Base-by-base conservation (phyloP, 2,888 invertebrate species). In the Physocephala rufipes region DNA sequence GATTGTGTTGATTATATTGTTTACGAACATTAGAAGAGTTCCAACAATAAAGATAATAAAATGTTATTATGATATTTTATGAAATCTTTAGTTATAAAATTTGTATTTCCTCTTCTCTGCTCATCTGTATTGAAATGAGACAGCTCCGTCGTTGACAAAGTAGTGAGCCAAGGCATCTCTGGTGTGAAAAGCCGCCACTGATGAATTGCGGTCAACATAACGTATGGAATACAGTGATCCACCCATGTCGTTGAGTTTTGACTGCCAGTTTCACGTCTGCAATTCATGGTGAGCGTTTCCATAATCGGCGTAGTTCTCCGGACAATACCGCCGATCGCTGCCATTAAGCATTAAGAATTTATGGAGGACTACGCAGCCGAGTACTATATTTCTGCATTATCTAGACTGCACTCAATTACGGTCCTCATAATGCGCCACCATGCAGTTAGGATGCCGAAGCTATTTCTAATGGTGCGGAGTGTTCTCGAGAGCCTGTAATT, bases 261-360 rank as follows among this genome's bases (percentile, higher is more conserved):
- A 36, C 9, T 53, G 53, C 71, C 71, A 71, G 9, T 26, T 26
- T 26, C 59, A 59, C 12, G 30, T 26, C 16, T 71, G 59, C 16
- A 43, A 15, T 12, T 36, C 55, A 43, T 53, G 19, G 19, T 71
- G 53, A 0, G 66, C 15, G 0, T 51, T 28, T 16, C 51, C 53
- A 51, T 43, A 26, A 28, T 63, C 67, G 12, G 67, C 16, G 2
- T 21, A 43, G 16, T 55, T 61, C n/a, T 67, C 62, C 3, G 71
- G 55, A 28, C 63, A 61, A 24, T 71, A 51, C 71, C 67, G 67
- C 2, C 62, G 62, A 15, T 15, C n/a, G n/a, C 7, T 26, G 24
- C 43, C 53, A 19, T 67, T 62, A 30, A 63, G 0, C 67, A 71
- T 71, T 13, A 71, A 19, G 63, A 55, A 71, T 26, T 71, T 71